Evolutionary conservation across 2,113 vertebrate species (phyloP).

Genomic region (Dipodomys spectabilis): DNA sequence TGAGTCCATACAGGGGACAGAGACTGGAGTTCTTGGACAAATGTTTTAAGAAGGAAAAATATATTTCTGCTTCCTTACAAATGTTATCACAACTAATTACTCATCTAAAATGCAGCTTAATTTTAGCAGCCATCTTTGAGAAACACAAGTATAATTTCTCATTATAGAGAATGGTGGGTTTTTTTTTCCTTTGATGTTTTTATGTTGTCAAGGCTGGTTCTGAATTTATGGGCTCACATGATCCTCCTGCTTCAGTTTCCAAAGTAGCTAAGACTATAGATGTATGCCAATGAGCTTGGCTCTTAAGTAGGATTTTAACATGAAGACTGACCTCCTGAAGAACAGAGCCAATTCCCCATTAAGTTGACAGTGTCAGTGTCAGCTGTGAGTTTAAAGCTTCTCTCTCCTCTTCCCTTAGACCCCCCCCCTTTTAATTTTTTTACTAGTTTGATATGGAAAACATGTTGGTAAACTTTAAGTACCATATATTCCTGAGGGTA

Average conservation of each 20-base stretch:
- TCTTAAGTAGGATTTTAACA: background rate
- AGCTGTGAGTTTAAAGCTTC: background rate
- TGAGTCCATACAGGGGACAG: no score
- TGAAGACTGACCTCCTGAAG: background rate
- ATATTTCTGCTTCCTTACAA: background rate
- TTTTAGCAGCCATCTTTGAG: no score
- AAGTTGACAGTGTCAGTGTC: background rate
- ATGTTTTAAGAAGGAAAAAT: background rate
- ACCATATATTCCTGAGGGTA: background rate
- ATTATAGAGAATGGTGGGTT: background rate
- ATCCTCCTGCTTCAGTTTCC: background rate
- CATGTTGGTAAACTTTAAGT: background rate
- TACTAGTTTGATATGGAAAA: background rate
- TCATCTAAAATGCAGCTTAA: background rate
- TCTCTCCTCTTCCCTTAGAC: accelerated
- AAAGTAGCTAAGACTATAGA: background rate
- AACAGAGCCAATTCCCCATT: background rate
- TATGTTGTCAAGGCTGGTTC: background rate
- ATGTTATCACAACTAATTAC: background rate
- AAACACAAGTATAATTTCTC: background rate
- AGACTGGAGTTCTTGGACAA: background rate
- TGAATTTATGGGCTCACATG: background rate
- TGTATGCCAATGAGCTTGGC: background rate
- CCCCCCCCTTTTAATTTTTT: background rate
- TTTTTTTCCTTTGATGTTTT: background rate